Conservation (phyloP, 2,113 vertebrate genomes). For the Microtus pennsylvanicus region DNA sequence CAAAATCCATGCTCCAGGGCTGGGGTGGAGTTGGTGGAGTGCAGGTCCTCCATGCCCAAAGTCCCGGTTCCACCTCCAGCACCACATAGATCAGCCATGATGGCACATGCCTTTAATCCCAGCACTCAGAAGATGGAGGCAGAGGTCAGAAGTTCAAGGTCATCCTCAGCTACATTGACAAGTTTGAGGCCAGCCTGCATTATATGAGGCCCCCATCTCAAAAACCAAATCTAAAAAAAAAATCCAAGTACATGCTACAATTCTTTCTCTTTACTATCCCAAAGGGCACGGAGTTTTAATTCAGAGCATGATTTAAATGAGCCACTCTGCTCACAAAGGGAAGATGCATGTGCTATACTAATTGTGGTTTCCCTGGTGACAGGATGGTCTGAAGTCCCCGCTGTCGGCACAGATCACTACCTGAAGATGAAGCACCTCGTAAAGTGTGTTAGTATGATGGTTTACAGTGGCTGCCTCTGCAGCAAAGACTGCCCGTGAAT, state of each 20-base stretch:
- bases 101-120: not conserved
- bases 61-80: not conserved
- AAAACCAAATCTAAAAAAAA: not conserved
- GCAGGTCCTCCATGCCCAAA: not conserved
- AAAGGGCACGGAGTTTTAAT: conserved; percentile 40
- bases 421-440: conserved; percentile 39
- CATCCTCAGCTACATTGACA: not conserved
- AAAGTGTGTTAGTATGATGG: not conserved
- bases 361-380: conserved; percentile 56
- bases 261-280: not conserved
- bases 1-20: not conserved
- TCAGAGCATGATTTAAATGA: not conserved
- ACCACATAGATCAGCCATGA: not conserved
- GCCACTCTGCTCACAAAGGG: conserved; percentile 25
- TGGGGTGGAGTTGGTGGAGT: too few relatives aligned
- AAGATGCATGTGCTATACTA: not conserved
- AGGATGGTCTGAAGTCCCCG: not conserved
- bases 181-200: not conserved
- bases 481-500: not conserved
- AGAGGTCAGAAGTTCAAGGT: not conserved
- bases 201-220: not conserved
- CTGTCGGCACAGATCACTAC: not conserved
- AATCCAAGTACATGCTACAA: not conserved
- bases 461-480: not conserved
- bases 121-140: not conserved